Conservation (phyloP, 2,888 invertebrate species). For the Lasioglossum calceatum region DNA sequence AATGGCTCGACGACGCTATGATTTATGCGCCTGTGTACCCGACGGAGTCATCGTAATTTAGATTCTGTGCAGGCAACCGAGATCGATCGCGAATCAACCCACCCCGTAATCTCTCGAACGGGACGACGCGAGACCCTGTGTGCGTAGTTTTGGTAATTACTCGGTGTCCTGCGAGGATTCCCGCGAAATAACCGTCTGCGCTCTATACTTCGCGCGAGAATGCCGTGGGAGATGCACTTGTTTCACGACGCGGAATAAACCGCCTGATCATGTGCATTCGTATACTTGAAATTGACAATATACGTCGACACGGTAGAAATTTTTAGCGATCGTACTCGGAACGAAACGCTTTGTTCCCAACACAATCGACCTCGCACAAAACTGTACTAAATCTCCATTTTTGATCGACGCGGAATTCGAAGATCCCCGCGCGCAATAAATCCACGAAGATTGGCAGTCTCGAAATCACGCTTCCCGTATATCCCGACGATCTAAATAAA, state of each 20-base stretch:
- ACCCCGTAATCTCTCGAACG: constrained; percentile 22
- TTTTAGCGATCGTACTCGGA: not conserved
- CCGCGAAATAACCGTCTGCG: not conserved
- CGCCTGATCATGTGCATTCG: not conserved
- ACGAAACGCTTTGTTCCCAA: not conserved
- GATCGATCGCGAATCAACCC: constrained; percentile 59
- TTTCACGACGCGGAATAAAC: not conserved
- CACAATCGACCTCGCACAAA: not conserved
- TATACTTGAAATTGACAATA: not conserved
- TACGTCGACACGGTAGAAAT: not conserved
- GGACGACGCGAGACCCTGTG: not conserved
- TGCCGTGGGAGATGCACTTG: not conserved
- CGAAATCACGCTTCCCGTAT: not conserved
- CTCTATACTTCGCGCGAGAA: not conserved
- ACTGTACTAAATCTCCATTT: not conserved
- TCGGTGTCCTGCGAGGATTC: constrained; percentile 2
- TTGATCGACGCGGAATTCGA: not conserved
- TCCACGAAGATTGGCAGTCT: not conserved
- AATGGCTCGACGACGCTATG: constrained; percentile 66
- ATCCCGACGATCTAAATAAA: not conserved
- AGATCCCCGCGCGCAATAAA: not conserved
- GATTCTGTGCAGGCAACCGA: constrained; percentile 47
- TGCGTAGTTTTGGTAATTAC: constrained; percentile 32
- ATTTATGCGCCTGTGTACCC: constrained; percentile 66
- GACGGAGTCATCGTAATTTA: constrained; percentile 67